Base-by-base conservation (phyloP, 2,888 invertebrate genomes). In the Trisateles emortualis region DNA sequence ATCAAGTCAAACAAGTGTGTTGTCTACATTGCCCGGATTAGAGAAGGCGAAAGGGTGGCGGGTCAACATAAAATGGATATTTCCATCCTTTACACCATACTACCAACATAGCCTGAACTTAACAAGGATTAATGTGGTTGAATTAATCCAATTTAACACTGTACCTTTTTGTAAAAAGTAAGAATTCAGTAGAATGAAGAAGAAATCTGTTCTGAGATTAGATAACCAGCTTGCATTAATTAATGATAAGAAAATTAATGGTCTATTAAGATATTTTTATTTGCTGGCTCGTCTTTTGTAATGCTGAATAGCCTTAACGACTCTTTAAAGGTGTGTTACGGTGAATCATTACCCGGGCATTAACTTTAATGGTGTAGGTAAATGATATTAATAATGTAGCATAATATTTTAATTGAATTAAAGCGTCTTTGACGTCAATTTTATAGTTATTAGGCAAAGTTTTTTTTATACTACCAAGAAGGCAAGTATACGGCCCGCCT, bases 111-210 rank as follows among this genome's bases (percentile, higher is more conserved):
- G 58, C 54, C 64, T 72, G 72, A 74, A 68, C 81, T 59, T 78
- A 76, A 79, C 76, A 63, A 61, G 73, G 79, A 84, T 85, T 83
- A 81, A 84, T 80, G 81, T 81, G 79, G 79, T 70, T 59, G 80
- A 84, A 83, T 83, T 84, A 84, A 84, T 81, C 72, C 74, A 78
- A 81, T 85, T 83, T 75, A 80, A 76, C 81, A 77, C 72, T 79
- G 78, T 81, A 76, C 72, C 74, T 64, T 74, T 51, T 79, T 77
- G 73, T 74, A 78, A 82, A 84, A 81, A 81, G 60, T 52, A 56
- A 44, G 70, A 73, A 72, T 68, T 66, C 61, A 71, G 59, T 46
- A 54, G 35, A 56, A 40, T 29, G 50, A 42, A 45, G 30, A 52
- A 57, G 57, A 61, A 59, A 64, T 61, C 51, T 64, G 64, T 17